phyloP scores from a whole-genome alignment of 1,140 invertebrate species.

The Eurosta solidaginis region DNA sequence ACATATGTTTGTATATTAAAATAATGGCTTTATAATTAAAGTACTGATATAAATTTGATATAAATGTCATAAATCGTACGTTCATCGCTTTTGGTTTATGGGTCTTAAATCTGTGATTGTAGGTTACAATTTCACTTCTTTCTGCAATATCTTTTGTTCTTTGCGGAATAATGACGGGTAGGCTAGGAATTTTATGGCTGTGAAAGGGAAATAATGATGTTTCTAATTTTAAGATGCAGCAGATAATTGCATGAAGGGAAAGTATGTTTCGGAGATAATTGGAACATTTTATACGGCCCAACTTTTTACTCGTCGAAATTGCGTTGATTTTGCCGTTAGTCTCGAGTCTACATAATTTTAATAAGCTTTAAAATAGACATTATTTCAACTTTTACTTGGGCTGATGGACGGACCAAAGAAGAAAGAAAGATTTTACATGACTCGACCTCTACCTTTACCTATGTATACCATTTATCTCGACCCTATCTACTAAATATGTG shows the following conservation, averaged over 20 bases:
- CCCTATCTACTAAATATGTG: no score
- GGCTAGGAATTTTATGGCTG: conserved; percentile 9
- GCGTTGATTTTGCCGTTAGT: background rate
- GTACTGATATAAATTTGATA: conserved; percentile 29
- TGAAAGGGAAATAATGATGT: background rate
- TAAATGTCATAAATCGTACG: conserved; percentile 27
- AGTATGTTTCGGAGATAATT: background rate
- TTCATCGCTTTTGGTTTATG: conserved; percentile 13
- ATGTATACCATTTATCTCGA: no score
- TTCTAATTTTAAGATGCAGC: background rate
- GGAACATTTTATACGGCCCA: background rate
- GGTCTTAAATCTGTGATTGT: conserved; percentile 18
- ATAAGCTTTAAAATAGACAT: no score
- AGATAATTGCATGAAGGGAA: background rate
- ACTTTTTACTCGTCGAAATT: no score
- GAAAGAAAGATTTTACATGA: no score
- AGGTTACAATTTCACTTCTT: conserved; percentile 19
- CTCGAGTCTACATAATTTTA: background rate
- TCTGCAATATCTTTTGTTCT: conserved; percentile 2
- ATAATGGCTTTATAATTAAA: conserved; percentile 26
- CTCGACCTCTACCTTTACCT: no score
- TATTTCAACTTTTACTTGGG: no score
- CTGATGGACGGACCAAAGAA: no score
- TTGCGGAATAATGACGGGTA: conserved; percentile 3
- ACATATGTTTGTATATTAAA: no score